phyloP scores from a whole-genome alignment of 2,888 invertebrate genomes.

The Gisinianus flammeolus region DNA sequence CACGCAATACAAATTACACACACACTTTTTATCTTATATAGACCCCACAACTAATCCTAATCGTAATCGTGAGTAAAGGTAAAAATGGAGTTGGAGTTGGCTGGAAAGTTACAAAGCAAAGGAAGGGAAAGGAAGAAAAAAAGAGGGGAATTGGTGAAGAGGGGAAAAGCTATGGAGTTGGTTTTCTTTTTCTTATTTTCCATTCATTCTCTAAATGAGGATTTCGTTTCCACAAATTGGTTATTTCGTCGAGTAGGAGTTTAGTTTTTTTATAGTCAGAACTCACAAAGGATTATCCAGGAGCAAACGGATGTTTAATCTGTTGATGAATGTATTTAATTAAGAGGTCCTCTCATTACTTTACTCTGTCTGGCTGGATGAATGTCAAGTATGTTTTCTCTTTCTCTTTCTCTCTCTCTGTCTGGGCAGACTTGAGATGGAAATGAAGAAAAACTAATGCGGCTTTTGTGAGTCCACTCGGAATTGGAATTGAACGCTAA shows the following conservation, averaged over 20 bases:
- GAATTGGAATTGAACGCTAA: constrained; percentile 10
- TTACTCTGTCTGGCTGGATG: too few relatives aligned
- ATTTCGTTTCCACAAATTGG: not conserved
- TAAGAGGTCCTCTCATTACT: constrained; percentile 33
- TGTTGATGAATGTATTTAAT: constrained; percentile 38
- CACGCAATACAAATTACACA: too few relatives aligned
- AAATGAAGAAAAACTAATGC: constrained; percentile 5
- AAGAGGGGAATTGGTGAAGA: too few relatives aligned
- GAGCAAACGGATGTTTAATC: constrained; percentile 17
- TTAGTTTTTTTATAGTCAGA: not conserved
- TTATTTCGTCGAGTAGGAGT: not conserved
- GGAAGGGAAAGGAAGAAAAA: not conserved
- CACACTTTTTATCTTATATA: too few relatives aligned
- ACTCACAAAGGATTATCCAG: not conserved
- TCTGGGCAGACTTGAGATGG: too few relatives aligned
- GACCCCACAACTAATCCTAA: too few relatives aligned
- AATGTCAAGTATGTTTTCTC: not conserved
- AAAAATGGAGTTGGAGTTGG: not conserved
- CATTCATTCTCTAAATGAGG: not conserved
- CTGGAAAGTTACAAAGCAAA: not conserved
- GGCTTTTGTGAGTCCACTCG: constrained; percentile 4
- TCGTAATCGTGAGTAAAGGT: too few relatives aligned
- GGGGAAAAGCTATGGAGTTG: not conserved
- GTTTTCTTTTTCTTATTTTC: not conserved
- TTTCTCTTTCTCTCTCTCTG: too few relatives aligned